Base-by-base conservation (phyloP, 2,888 invertebrate genomes). In the Rapana venosa region DNA sequence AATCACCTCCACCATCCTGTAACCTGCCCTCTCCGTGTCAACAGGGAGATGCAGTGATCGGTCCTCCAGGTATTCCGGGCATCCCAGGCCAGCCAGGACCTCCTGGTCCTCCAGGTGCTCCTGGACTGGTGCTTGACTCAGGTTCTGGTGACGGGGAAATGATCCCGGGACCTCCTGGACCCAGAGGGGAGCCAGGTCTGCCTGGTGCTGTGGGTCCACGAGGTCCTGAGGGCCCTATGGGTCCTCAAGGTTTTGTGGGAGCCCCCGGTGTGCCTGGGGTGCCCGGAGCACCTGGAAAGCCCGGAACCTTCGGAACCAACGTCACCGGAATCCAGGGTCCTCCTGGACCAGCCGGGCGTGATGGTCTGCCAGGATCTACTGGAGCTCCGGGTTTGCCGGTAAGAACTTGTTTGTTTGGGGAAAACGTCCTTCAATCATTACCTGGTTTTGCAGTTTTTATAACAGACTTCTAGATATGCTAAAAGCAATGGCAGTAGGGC, bases 311-410 rank as follows among this genome's bases (percentile, higher is more conserved):
- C 22, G 92, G 91, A 30, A 88, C 88, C 58, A 92, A 92, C 32
- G 77, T 87, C 17, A 32, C 74, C 11, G 92, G 91, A 20, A 87
- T 81, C 22, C 30, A 66, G 30, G 93, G 93, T n/a, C 92, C 91
- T 0, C 90, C 89, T 13, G 94, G 94, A 79, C 93, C 93, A 8
- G 91, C 92, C 20, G 94, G 94, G n/a, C 92, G 91, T 22, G 92
- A 92, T 66, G 93, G 93, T n/a, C 30, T 91, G 13, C 92, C 92
- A 5, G 93, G 93, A 15, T 89, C 91, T 61, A 36, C 91, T 32
- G 93, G 93, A 22, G 74, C 92, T 26, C 89, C 92, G 32, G 93
- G 93, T 1, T 86, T 90, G 85, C 92, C 92, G 89, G 93, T 93
- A 86, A 93, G 93, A 58, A 91, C 47, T 5, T n/a, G 74, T 30